phyloP scores from a whole-genome alignment of 2,888 invertebrate species.

The Acleris literana region DNA sequence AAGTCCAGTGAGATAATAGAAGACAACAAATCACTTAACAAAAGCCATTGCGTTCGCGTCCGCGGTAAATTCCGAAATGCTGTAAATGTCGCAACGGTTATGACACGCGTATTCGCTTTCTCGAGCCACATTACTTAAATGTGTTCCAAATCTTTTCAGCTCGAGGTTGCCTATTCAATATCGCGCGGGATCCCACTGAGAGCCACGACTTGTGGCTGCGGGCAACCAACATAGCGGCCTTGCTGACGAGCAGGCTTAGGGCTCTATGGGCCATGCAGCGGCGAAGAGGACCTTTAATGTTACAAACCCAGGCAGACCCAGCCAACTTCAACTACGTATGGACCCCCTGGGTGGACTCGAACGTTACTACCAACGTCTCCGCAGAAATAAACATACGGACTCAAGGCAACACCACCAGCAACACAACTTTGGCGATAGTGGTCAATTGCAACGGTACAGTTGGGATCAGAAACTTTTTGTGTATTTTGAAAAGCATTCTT shows the following conservation, averaged over 20 bases:
- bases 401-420: slow-evolving; percentile 47
- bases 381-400: slow-evolving; percentile 23
- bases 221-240: slow-evolving; percentile 76
- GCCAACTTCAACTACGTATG: slow-evolving; percentile 88
- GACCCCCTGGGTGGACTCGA: slow-evolving; percentile 83
- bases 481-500: slow-evolving; percentile 67
- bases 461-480: slow-evolving; percentile 69
- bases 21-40: slow-evolving; percentile 23
- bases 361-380: slow-evolving; percentile 16
- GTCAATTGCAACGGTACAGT: slow-evolving; percentile 61
- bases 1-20: background rate
- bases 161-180: slow-evolving; percentile 89
- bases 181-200: slow-evolving; percentile 91
- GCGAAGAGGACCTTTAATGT: slow-evolving; percentile 67
- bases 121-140: slow-evolving; percentile 29
- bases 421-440: slow-evolving; percentile 43
- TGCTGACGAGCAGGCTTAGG: slow-evolving; percentile 70
- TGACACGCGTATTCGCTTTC: slow-evolving; percentile 30
- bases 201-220: slow-evolving; percentile 85
- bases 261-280: slow-evolving; percentile 77
- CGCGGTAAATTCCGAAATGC: slow-evolving; percentile 21
- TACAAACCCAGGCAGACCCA: slow-evolving; percentile 86
- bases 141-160: slow-evolving; percentile 61
- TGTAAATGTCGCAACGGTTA: slow-evolving; percentile 25
- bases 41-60: slow-evolving; percentile 7